These are phyloP conservation scores for Listronotus oregonensis DNA, from an alignment of 1,140 invertebrate species.

Conservation along the genomic window DNA sequence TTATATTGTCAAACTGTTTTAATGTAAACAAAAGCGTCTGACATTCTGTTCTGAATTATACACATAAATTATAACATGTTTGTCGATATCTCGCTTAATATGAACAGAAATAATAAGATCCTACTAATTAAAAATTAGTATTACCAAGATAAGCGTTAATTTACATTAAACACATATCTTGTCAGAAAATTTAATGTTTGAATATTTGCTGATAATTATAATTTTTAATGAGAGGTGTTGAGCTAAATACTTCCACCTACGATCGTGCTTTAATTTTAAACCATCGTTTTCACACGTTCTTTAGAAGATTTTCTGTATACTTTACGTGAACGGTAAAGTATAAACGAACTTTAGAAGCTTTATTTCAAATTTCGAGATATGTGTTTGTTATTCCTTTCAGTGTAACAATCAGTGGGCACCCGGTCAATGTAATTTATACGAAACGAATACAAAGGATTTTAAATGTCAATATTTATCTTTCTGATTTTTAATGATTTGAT, in stretches of 20 bases:
- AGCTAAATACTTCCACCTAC: conserved; percentile 12
- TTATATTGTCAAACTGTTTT: too few species aligned
- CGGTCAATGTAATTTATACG: conserved; percentile 26
- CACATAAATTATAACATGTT: too few species aligned
- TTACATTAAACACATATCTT: background rate
- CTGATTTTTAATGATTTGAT: background rate
- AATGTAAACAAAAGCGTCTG: too few species aligned
- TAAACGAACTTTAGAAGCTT: conserved; percentile 14
- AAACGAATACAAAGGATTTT: conserved; percentile 16
- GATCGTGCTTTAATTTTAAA: conserved; percentile 3
- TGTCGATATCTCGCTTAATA: too few species aligned
- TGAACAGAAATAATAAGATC: background rate
- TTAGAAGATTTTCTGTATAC: conserved; percentile 19
- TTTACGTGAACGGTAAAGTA: conserved; percentile 20
- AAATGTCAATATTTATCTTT: conserved; percentile 23
- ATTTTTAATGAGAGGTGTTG: conserved; percentile 17
- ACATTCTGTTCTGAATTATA: too few species aligned
- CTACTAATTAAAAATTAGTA: too few species aligned
- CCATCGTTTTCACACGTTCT: conserved; percentile 28
- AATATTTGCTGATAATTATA: conserved; percentile 11
- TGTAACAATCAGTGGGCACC: conserved; percentile 31
- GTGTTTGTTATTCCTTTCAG: conserved; percentile 33
- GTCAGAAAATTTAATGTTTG: conserved; percentile 3
- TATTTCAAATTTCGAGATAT: conserved; percentile 27
- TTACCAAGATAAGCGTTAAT: conserved; percentile 5